Evolutionary conservation across 2,113 vertebrate genomes (phyloP).

Genomic region (Pituophis catenifer): DNA sequence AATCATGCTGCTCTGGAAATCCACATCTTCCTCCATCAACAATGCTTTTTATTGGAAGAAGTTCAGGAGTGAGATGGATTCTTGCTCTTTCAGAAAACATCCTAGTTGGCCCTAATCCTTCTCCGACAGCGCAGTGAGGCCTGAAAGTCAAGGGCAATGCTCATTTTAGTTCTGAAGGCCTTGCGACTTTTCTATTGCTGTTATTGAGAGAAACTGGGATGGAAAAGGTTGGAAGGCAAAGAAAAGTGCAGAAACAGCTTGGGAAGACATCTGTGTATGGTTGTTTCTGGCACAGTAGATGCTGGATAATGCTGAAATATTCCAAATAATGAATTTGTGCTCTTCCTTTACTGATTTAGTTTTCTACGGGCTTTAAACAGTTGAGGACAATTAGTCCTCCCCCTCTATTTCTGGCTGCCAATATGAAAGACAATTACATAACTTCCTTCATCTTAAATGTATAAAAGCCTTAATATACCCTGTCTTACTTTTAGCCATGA

Average conservation of each 20-base stretch:
- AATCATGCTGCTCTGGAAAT: not conserved
- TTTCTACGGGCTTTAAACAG: conserved; percentile 38
- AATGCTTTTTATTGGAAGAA: not conserved
- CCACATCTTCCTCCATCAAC: not conserved
- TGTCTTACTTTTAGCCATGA: conserved; percentile 54
- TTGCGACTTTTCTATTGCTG: not conserved
- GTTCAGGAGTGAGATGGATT: not conserved
- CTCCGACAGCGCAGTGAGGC: not conserved
- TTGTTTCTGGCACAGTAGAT: not conserved
- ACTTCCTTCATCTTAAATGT: conserved; percentile 54
- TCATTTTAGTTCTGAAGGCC: conserved; percentile 1
- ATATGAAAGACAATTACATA: conserved; percentile 55
- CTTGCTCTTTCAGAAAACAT: not conserved
- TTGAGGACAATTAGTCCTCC: not conserved
- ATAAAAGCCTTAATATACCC: conserved; percentile 48
- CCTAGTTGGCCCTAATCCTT: not conserved
- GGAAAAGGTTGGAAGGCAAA: conserved; percentile 25
- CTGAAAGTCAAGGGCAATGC: conserved; percentile 18
- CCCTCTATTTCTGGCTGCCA: conserved; percentile 27
- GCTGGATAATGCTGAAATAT: not conserved
- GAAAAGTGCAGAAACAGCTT: not conserved
- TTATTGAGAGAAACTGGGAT: conserved; percentile 19
- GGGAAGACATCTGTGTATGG: not conserved
- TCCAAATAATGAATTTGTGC: rapidly evolving
- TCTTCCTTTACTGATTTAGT: not conserved